Evolutionary conservation across 1,140 invertebrate species (phyloP).

Genomic region (Sarcophaga bullata): DNA sequence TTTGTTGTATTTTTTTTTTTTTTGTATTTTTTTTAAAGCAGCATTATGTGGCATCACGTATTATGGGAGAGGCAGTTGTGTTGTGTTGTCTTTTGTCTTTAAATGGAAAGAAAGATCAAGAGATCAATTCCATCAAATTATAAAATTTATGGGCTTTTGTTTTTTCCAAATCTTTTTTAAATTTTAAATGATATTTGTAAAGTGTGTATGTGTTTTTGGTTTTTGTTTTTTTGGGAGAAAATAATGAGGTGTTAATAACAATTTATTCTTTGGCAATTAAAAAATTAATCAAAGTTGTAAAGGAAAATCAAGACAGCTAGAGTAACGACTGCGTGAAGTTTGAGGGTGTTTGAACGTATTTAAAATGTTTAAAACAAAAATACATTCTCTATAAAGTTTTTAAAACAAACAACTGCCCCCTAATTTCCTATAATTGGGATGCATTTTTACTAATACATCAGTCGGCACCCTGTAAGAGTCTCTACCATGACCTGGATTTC

Average conservation of each 20-base stretch:
- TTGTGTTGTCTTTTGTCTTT: background rate
- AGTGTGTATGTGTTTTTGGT: background rate
- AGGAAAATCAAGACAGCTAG: too few species aligned
- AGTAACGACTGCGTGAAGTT: too few species aligned
- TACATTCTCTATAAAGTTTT: too few species aligned
- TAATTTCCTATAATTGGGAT: too few species aligned
- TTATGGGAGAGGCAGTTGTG: background rate
- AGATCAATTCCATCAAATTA: background rate
- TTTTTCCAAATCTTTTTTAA: background rate
- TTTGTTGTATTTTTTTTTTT: background rate
- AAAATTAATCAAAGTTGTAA: too few species aligned
- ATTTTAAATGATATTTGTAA: background rate
- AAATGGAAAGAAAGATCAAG: background rate
- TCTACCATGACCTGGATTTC: too few species aligned
- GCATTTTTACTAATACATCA: too few species aligned
- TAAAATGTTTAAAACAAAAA: too few species aligned
- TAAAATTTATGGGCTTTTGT: background rate
- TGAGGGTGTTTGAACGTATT: too few species aligned
- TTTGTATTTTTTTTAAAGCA: background rate
- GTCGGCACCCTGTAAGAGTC: too few species aligned
- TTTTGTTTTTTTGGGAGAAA: background rate
- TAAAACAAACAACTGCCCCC: too few species aligned
- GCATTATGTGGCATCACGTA: constrained; percentile 5
- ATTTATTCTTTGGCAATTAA: background rate
- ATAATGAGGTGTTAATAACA: background rate